Percentiles rank a stretch among this genome's conserved stretches.
Evolutionary conservation across 2,113 vertebrate species (phyloP).

Genomic region (Macquaria ambigua): DNA sequence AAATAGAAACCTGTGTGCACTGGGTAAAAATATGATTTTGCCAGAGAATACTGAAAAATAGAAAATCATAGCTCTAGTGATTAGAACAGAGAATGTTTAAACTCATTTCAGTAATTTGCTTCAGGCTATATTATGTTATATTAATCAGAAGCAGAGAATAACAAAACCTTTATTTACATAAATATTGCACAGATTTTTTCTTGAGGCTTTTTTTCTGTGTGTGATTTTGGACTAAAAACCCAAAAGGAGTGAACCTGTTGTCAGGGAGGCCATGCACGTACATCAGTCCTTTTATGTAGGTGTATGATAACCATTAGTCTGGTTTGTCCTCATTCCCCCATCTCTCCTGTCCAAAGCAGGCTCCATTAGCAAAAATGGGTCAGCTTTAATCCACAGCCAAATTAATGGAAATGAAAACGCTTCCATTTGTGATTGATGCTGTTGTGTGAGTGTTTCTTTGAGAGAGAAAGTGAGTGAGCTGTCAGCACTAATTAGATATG

Average conservation of each 20-base stretch:
- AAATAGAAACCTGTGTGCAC: neutral
- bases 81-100: neutral
- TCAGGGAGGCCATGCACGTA: conserved; percentile 38
- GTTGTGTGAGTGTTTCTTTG: conserved; percentile 42
- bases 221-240: neutral
- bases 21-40: neutral
- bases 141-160: neutral
- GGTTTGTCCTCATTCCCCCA: conserved; percentile 61
- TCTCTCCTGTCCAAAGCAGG: conserved; percentile 72
- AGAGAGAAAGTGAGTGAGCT: conserved; percentile 49
- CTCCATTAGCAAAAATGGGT: conserved; percentile 82
- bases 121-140: conserved; percentile 3
- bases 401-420: conserved; percentile 83
- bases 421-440: conserved; percentile 80
- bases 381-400: conserved; percentile 83
- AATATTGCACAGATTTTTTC: neutral
- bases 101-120: neutral
- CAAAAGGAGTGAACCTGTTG: conserved; percentile 16
- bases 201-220: neutral
- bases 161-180: conserved; percentile 6
- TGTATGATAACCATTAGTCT: conserved; percentile 59
- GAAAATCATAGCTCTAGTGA: neutral
- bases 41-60: neutral
- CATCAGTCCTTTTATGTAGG: conserved; percentile 44
- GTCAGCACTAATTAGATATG: conserved; percentile 75